Evolutionary conservation across 2,797 vertebrate species (phyloP).

Genomic region (Danio tinwini): DNA sequence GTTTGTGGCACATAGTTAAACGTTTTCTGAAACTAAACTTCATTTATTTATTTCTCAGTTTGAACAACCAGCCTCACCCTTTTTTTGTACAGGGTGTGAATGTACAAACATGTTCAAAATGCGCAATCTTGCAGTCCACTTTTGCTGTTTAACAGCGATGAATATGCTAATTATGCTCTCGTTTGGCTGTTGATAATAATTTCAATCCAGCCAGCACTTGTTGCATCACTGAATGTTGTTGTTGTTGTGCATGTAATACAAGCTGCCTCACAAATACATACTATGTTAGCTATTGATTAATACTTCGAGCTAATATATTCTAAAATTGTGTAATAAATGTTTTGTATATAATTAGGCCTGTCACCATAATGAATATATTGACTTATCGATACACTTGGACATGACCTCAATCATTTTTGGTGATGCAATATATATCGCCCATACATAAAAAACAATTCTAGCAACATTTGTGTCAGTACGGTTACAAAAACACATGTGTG

Average conservation of each 20-base stretch:
- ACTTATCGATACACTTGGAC: too few species aligned
- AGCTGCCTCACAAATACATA: neutral
- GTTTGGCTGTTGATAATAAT: neutral
- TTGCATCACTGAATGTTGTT: neutral
- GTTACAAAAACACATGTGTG: too few species aligned
- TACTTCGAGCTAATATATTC: neutral
- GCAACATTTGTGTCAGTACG: too few species aligned
- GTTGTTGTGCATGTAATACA: neutral
- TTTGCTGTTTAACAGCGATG: neutral
- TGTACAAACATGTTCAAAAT: neutral
- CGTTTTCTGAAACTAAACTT: neutral
- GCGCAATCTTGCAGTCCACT: neutral
- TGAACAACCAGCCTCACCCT: constrained; percentile 2
- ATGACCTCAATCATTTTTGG: too few species aligned
- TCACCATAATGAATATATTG: too few species aligned
- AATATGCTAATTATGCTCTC: neutral
- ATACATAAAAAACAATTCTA: too few species aligned
- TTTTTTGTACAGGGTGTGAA: constrained; percentile 1
- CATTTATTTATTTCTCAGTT: neutral
- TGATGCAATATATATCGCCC: too few species aligned
- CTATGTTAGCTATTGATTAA: neutral
- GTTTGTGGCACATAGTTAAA: neutral
- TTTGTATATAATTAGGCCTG: too few species aligned
- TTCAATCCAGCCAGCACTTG: neutral
- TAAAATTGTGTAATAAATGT: neutral